Evolutionary conservation across 2,888 invertebrate genomes (phyloP).

Genomic region (Drosophila quinaria): DNA sequence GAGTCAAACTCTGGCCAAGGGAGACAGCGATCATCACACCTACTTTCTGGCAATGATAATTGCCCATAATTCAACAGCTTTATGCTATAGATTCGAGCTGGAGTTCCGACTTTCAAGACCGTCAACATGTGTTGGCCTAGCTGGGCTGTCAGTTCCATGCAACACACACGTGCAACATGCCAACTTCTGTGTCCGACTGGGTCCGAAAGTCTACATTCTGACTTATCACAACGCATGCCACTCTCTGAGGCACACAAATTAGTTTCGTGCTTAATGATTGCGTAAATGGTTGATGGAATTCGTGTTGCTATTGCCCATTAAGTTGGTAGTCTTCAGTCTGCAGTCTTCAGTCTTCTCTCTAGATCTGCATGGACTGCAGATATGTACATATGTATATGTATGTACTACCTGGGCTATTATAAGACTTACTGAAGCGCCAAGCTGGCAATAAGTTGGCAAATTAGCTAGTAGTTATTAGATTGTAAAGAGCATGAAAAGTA

Average conservation of each 20-base stretch:
- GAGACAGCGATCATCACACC: slow-evolving; percentile 73
- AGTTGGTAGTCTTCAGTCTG: slow-evolving; percentile 36
- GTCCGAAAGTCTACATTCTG: slow-evolving; percentile 15
- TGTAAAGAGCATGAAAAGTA: slow-evolving; percentile 36
- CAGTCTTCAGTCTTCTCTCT: slow-evolving; percentile 8
- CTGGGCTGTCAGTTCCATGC: slow-evolving; percentile 34
- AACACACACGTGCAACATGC: slow-evolving; percentile 77
- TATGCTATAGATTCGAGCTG: slow-evolving; percentile 57
- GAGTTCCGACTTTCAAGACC: slow-evolving; percentile 42
- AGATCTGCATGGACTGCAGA: slow-evolving; percentile 6
- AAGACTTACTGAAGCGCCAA: slow-evolving; percentile 40
- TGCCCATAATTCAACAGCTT: slow-evolving; percentile 79
- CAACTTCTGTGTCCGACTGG: slow-evolving; percentile 47
- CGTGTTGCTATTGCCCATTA: slow-evolving; percentile 69
- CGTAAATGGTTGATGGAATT: slow-evolving; percentile 79
- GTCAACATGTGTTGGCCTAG: slow-evolving; percentile 30
- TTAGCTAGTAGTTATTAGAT: slow-evolving; percentile 48
- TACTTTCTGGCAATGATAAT: slow-evolving; percentile 76
- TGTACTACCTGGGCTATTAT: slow-evolving; percentile 17
- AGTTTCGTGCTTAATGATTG: slow-evolving; percentile 78
- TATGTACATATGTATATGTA: not conserved
- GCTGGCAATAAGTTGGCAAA: slow-evolving; percentile 48
- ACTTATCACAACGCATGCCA: slow-evolving; percentile 59
- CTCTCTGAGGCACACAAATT: slow-evolving; percentile 68
- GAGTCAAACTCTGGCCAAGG: slow-evolving; percentile 21